Evolutionary conservation across 2,113 vertebrate species (phyloP).

Genomic region (Myodes glareolus): DNA sequence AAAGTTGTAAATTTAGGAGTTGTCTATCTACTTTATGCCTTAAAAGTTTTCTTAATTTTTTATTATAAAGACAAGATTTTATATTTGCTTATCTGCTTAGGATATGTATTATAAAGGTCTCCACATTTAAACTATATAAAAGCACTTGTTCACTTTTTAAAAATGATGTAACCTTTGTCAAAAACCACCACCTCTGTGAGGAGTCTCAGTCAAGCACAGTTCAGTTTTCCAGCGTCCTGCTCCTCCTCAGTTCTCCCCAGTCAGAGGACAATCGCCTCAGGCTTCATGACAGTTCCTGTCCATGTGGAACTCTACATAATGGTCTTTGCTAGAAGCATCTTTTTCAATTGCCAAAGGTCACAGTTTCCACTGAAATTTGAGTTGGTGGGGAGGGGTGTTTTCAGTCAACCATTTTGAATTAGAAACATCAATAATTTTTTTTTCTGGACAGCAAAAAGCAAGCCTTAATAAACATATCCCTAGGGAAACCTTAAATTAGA

Average conservation of each 20-base stretch:
- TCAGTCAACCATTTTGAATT: slow-evolving; percentile 51
- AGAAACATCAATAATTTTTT: slow-evolving; percentile 34
- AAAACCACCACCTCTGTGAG: background rate
- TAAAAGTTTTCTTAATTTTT: background rate
- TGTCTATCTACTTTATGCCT: background rate
- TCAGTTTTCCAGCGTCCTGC: slow-evolving; percentile 3
- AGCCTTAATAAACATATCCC: background rate
- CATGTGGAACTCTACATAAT: background rate
- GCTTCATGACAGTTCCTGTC: background rate
- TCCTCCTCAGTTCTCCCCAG: background rate
- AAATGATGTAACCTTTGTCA: slow-evolving; percentile 14
- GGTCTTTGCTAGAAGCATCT: background rate
- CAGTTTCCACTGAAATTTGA: slow-evolving; percentile 20
- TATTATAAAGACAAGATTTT: slow-evolving; percentile 26
- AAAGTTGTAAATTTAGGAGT: background rate
- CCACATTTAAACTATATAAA: slow-evolving; percentile 2
- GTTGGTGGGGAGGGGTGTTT: background rate
- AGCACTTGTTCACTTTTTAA: slow-evolving; percentile 35
- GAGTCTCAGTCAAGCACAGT: background rate
- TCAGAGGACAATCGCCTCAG: background rate
- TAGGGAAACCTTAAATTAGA: slow-evolving; percentile 39
- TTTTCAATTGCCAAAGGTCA: slow-evolving; percentile 4
- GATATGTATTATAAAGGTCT: slow-evolving; percentile 4
- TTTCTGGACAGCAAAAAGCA: slow-evolving; percentile 29
- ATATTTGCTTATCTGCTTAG: slow-evolving; percentile 11